phyloP scores from a whole-genome alignment of 2,113 vertebrate species.

The Ceyx melanurus region DNA sequence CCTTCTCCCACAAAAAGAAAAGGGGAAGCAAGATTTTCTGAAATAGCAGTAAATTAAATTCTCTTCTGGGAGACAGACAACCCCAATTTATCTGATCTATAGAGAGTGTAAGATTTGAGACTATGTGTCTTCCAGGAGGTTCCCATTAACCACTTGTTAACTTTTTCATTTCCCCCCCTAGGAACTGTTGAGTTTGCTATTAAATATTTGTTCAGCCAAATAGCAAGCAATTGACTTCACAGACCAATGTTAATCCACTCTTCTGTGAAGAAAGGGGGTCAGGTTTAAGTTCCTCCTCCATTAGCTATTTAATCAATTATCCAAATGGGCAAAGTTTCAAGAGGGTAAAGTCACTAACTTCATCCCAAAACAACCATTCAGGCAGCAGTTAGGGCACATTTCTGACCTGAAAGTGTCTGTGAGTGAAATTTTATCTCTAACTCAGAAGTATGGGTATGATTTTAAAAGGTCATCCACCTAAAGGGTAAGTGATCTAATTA shows the following conservation, averaged over 20 bases:
- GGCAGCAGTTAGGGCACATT: neutral
- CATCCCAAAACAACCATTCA: conserved; percentile 29
- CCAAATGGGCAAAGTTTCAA: conserved; percentile 44
- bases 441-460: neutral
- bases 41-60: neutral
- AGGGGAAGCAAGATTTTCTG: neutral
- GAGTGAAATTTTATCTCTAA: neutral
- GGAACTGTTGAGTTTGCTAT: conserved; percentile 23
- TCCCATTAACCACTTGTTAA: neutral
- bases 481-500: conserved; percentile 10
- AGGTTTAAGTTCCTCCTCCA: conserved; percentile 31
- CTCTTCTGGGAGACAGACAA: neutral
- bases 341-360: conserved; percentile 8
- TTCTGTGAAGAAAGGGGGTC: conserved; percentile 8
- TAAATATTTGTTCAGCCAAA: conserved; percentile 59
- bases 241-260: neutral
- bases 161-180: conserved; percentile 24
- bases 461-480: conserved; percentile 18
- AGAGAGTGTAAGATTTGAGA: neutral
- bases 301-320: conserved; percentile 59
- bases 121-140: neutral
- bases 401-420: neutral
- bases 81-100: neutral
- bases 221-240: conserved; percentile 3
- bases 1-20: neutral